Base-by-base conservation (phyloP, 2,888 invertebrate species). In the Eupelmus urozonus region DNA sequence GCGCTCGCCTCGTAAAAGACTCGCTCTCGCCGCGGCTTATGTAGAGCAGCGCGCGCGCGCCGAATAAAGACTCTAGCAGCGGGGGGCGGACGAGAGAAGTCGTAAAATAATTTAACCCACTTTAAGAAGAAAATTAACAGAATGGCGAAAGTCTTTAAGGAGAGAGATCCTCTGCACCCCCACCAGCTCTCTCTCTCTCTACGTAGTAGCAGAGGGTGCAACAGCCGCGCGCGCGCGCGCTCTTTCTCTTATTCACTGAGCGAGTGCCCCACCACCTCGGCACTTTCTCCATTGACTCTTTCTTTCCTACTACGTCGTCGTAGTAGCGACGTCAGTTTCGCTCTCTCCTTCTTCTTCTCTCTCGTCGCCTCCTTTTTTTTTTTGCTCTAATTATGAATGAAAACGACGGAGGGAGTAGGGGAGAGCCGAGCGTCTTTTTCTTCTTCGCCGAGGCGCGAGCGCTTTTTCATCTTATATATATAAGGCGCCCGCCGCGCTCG, bases 221-320 rank as follows among this genome's bases (percentile, higher is more conserved):
- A 78, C 72, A 67, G 67, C 79, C 70, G n/a, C n/a, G n/a, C 74
- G 70, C 63, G 51, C 51, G 53, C 51, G 57, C 78, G 70, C 81
- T 82, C 82, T 82, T 80, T 80, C 82, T 81, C 79, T 80, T 87
- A 89, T 88, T 89, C 89, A 89, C 89, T 89, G 89, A 89, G 89
- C 85, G 86, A 59, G 72, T 25, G 57, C 78, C 62, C 81, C 78
- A 76, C 80, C 78, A 77, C 66, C 65, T 40, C 60, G 59, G 53
- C 82, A 87, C 87, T 88, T 90, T 89, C 89, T 90, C 88, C 89
- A 90, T 90, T 90, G 89, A 90, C 88, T 89, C 89, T 89, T 89
- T 89, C 89, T 89, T 89, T 88, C 86, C 86, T 85, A 88, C 89
- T 89, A 89, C 89, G 88, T 84, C 82, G n/a, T 34, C 83, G 86